Evolutionary conservation across 2,113 vertebrate genomes (phyloP), one percentile per base, ranked within the genome.

Genomic region (Chaetodon trifascialis): DNA sequence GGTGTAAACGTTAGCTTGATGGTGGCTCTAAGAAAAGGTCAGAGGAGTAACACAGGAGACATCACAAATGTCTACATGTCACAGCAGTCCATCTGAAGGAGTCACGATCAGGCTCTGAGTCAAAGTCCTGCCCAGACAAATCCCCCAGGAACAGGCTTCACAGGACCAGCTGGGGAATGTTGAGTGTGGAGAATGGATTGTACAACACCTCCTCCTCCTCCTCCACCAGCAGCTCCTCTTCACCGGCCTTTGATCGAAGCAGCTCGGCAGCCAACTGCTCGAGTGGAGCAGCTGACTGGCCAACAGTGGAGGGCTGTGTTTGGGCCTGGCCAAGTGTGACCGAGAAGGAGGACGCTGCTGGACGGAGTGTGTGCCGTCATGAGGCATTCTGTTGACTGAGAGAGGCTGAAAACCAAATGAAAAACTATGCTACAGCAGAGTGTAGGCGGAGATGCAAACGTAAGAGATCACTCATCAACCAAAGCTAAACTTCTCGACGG

Each of bases 191-290:
- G 51, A 80, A 77, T 42, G 46, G 80, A 87, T 71, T 30, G 64
- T 56, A 65, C 66, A 73, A 36, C 64, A 71, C 52, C 82, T 81
- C 59, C 80, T 86, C 40, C 7, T 76, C 72, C 21, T 64, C 25
- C 7, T 76, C 72, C 21, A 59, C 25, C 65, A 62, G 5, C 82
- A 55, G 74, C 71, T 66, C 83, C 80, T 86, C 85, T 82, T 83
- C 83, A 54, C 66, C 17, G 30, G 23, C 40, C 67, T 79, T 82
- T 84, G 80, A 87, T 73, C 25, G 8, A 75, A 76, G 66, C 40
- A 1, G 69, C 73, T 65, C 54, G 2, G 16, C 73, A 69, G 84
- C 76, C 86, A 83, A 47, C n/a, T 55, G 46, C 78, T 76, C 2
- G 9, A 82, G 58, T 70, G 67, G 54, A 49, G 73, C 59, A 4